phyloP scores from a whole-genome alignment of 2,113 vertebrate species.

The Oxyura jamaicensis region DNA sequence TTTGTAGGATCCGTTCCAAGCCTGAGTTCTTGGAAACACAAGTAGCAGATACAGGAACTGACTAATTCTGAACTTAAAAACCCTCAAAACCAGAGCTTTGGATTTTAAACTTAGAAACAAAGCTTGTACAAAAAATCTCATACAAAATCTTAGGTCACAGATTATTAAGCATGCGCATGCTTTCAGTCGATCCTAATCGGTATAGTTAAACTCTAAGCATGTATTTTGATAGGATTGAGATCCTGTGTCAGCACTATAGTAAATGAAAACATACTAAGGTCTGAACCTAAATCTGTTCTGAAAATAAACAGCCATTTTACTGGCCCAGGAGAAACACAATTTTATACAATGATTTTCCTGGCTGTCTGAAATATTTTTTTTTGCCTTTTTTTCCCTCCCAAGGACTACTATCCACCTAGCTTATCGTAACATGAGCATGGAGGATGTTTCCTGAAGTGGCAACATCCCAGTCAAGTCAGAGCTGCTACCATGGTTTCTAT shows the following conservation, averaged over 20 bases:
- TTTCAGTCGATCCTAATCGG: neutral
- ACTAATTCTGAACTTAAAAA: neutral
- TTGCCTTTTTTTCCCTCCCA: neutral
- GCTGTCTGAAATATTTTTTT: neutral
- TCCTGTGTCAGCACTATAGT: neutral
- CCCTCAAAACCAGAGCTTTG: neutral
- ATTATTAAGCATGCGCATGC: neutral
- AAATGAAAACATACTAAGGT: neutral
- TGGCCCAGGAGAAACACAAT: neutral
- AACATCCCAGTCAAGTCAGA: neutral
- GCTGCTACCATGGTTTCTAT: neutral
- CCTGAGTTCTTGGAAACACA: neutral
- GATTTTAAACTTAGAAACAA: neutral
- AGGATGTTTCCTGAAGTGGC: neutral
- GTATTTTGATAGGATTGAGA: neutral
- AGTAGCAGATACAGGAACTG: neutral
- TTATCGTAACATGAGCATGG: neutral
- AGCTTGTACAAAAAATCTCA: neutral
- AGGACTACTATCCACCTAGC: neutral
- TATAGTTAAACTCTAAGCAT: neutral
- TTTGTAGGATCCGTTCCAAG: neutral
- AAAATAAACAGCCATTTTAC: neutral
- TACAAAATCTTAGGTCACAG: neutral
- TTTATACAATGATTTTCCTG: neutral
- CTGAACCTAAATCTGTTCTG: neutral